Evolutionary conservation across 2,113 vertebrate species (phyloP), one percentile per base, ranked within the genome.

Genomic region (Bubo bubo): DNA sequence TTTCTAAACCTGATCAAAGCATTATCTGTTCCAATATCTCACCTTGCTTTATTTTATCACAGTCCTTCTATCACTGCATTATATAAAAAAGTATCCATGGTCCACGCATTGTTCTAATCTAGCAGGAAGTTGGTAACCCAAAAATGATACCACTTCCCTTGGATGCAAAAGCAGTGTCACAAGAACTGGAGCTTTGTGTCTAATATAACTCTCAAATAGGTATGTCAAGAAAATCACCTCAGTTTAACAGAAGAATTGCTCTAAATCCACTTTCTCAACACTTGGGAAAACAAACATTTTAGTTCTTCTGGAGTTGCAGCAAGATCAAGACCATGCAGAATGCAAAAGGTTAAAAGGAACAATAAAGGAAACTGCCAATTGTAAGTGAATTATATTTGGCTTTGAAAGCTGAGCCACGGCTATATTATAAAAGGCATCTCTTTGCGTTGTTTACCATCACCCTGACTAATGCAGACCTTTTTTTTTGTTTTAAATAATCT

Each of bases 401-500:
- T 98, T 98, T 96, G 98, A 97, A 97, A 97, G 98, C 98, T 89
- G 94, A 97, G 97, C 97, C 97, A 96, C 87, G 92, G 97, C 98
- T 98, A 97, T 97, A 97, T 98, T 98, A 98, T 98, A 98, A 98
- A 97, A 98, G 98, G 97, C 98, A 98, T 97, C 98, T 98, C 98
- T 97, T 94, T 95, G 97, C 93, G 87, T 98, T 98, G 98, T 98
- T 98, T 98, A 98, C 98, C 98, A 98, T 98, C 97, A 98, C 98
- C 98, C 98, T 98, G 98, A 98, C 98, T 98, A 98, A 98, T 98
- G 98, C 97, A 98, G 98, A 98, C 97, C 98, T 98, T 98, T 98
- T 98, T 98, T 98, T 98, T 98, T 97, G 97, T 98, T 98, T 98
- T 98, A 98, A 98, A 98, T 98, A 98, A 98, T 98, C 98, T 98